Evolutionary conservation across 2,888 invertebrate species (phyloP), one percentile per base, ranked within the genome.

Genomic region (Carabus problematicus): DNA sequence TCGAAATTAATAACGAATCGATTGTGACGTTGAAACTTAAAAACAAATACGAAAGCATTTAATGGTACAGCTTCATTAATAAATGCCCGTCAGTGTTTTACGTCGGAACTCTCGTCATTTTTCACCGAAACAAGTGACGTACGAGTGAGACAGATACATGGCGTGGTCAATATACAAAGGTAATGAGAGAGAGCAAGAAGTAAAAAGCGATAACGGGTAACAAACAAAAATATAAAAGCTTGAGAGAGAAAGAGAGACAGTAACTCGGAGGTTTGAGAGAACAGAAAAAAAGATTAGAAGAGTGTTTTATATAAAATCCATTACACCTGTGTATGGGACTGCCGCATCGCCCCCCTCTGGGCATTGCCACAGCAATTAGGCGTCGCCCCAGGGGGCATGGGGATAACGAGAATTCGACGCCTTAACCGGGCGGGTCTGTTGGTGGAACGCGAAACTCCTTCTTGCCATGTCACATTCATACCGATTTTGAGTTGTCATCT

Each of bases 301-400:
- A 74, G 75, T 75, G 75, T 75, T 75, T 75, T 75, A 75, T 77
- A 76, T 73, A 74, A 77, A 77, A 76, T 77, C 74, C 77, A 77
- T 77, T 77, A 77, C 76, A 77, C 76, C 76, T 76, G 76, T 74
- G 73, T 73, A 73, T 74, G 74, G 73, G 72, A 11, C 19, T 52
- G 18, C 18, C 16, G 74, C 72, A 73, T 72, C 74, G 76, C 69
- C 71, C 71, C 61, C 71, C 66, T 70, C 71, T 55, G 61, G 61
- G 69, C 69, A 55, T 19, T 62, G 62, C 69, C 69, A 55, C 55
- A 56, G 69, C 69, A 69, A 69, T 69, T 69, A 69, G 69, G 69
- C 47, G 18, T 19, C 69, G 19, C 18, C 12, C 62, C 69, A 19
- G 69, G 69, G 55, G 69, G 69, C 40, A 47, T n/a, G 8, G 18